Evolutionary conservation across 2,113 vertebrate genomes (phyloP), one percentile per base, ranked within the genome.

Genomic region (Chlamydotis undulata): DNA sequence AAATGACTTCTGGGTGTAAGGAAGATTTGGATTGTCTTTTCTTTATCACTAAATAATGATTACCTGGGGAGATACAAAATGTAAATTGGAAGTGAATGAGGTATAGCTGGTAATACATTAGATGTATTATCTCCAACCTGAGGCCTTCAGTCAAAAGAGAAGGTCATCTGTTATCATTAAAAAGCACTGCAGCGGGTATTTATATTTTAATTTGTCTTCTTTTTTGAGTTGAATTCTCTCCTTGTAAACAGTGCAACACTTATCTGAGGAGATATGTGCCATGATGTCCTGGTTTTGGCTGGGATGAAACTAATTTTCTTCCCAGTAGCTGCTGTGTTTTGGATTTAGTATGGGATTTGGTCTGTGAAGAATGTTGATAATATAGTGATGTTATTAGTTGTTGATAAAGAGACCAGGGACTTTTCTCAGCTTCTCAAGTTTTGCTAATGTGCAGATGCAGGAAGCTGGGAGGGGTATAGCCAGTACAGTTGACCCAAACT

Each of bases 1-100:
- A 90, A 77, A 77, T 88, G 3, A 56, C 82, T 94, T 90, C 56
- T 92, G 68, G 14, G 47, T 85, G 39, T 71, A 81, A 90, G 64
- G 29, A 76, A 67, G 41, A 60, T 89, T 87, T 90, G 71, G 89
- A 92, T 86, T 74, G 64, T 74, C 68, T 86, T 93, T 90, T 92
- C 75, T 60, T 19, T 83, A 80, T 89, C 0, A 0, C 71, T 90
- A 89, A 90, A 68, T 83, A 86, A 90, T 71, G 52, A 60, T 94
- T 87, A 89, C 68, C 78, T 70, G 56, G 68, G 76, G 90, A 90
- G 68, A 88, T 31, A 70, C 28, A 29, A 90, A 91, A 92, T 75
- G 47, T 61, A 88, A 92, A 55, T 70, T 80, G 26, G 71, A 93
- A 90, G 78, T 80, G 71, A 77, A 60, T 60, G 64, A 39, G 6